phyloP scores from a whole-genome alignment of 1,140 invertebrate species.

The Lutraria rhynchaena region DNA sequence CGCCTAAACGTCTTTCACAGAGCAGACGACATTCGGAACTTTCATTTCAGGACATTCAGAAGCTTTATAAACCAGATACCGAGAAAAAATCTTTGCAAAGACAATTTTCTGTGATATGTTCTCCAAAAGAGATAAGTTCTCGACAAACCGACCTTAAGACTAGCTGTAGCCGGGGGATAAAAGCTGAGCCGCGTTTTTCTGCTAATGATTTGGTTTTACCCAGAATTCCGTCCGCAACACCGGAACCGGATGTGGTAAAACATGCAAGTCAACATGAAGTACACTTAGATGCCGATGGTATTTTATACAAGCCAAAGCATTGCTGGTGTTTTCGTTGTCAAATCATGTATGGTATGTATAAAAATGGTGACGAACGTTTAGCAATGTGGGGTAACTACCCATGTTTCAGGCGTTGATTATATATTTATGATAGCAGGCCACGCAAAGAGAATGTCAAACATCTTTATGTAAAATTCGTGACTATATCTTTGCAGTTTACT shows the following conservation, averaged over 20 bases:
- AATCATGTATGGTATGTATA: conserved; percentile 63
- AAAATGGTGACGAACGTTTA: conserved; percentile 46
- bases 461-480: too few species aligned
- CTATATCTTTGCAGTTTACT: too few species aligned
- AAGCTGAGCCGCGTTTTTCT: background rate
- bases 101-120: background rate
- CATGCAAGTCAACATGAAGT: conserved; percentile 19
- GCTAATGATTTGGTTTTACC: conserved; percentile 1
- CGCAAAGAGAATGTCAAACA: too few species aligned
- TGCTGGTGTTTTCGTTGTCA: conserved; percentile 66
- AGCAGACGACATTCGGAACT: conserved; percentile 2
- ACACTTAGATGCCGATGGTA: background rate
- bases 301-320: conserved; percentile 51
- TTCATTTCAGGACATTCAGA: background rate
- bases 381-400: conserved; percentile 65
- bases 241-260: conserved; percentile 58
- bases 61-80: background rate
- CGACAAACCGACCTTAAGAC: background rate
- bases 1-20: background rate
- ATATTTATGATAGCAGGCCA: too few species aligned
- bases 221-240: conserved; percentile 54
- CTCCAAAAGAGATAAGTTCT: background rate
- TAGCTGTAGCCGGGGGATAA: too few species aligned
- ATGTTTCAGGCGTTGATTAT: conserved; percentile 55
- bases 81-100: background rate